Evolutionary conservation across 2,888 invertebrate genomes (phyloP), one percentile per base, ranked within the genome.

Genomic region (Allophyes oxyacanthae): DNA sequence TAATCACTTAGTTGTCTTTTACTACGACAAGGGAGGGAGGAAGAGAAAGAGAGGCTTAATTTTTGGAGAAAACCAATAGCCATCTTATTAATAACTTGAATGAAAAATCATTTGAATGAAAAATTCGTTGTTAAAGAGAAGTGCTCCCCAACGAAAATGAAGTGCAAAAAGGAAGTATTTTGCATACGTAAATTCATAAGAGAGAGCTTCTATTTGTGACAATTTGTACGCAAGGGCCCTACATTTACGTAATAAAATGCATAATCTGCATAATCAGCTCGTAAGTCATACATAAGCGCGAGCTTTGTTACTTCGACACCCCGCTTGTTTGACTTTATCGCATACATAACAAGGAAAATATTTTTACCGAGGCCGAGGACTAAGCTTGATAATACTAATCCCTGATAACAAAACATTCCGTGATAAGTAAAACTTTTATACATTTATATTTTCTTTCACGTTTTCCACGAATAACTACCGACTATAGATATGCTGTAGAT

Each of bases 151-250:
- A 32, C 7, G 20, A 25, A 58, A 44, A 38, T 34, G 40, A 57
- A 37, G n/a, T 30, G 6, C 34, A 14, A 11, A 36, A 36, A 34
- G 11, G 13, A 28, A 33, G 28, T 25, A 20, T 52, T 61, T 40
- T 33, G 25, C 44, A 15, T 60, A 67, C 41, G 34, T 44, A 40
- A 60, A 51, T 36, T n/a, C 5, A 42, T 48, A 49, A 40, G 14
- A 37, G 51, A 41, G 10, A 37, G 32, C 9, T 20, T 72, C 76
- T 80, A 81, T 89, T 88, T 80, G 75, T 78, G 81, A 81, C 79
- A 77, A 89, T 90, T 87, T 84, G 85, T 89, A 89, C 77, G 85
- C 86, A 79, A 74, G 75, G 81, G 7, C 80, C 75, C 75, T 81
- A 79, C 77, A 80, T 81, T 77, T 74, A 77, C 78, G 87, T 85